Base-by-base conservation (phyloP, 2,888 invertebrate genomes). In the Zaprionus lineosus region DNA sequence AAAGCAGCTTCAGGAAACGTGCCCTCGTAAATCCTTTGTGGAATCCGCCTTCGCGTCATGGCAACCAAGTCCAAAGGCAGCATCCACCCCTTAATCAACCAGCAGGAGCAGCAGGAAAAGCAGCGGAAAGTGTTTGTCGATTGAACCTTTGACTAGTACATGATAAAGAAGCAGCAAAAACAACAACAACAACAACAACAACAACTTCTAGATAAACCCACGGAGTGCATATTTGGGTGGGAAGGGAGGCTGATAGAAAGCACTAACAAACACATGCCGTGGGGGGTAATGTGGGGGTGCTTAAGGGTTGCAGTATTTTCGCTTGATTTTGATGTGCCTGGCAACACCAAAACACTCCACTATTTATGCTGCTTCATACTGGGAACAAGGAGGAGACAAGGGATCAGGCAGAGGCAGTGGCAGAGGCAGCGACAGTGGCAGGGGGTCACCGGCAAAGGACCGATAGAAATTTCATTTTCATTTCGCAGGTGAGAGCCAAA, bases 391-490 rank as follows among this genome's bases (percentile, higher is more conserved):
- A n/a, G n/a, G n/a, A n/a, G n/a, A n/a, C n/a, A n/a, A n/a, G n/a
- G n/a, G n/a, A n/a, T n/a, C n/a, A n/a, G n/a, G n/a, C n/a, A n/a
- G n/a, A n/a, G n/a, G n/a, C n/a, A n/a, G n/a, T n/a, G n/a, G n/a
- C n/a, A n/a, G n/a, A n/a, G n/a, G n/a, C n/a, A n/a, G n/a, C n/a
- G n/a, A n/a, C 21, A 39, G 12, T 62, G 28, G 21, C 12, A 12
- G 19, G 34, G 24, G 36, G 48, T n/a, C n/a, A 19, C 65, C 73
- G 75, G 72, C 57, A 62, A 60, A 73, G 56, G 52, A 51, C 57
- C 48, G 62, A 81, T 37, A 53, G 63, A 81, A 79, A 82, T 79
- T 79, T 79, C 78, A 78, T 71, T 79, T 79, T 79, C 78, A 79
- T 74, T 79, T 60, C 36, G 85, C 84, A 79, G 84, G 74, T 84